Evolutionary conservation across 2,797 vertebrate genomes (phyloP).

Genomic region (Oryzias sinensis): DNA sequence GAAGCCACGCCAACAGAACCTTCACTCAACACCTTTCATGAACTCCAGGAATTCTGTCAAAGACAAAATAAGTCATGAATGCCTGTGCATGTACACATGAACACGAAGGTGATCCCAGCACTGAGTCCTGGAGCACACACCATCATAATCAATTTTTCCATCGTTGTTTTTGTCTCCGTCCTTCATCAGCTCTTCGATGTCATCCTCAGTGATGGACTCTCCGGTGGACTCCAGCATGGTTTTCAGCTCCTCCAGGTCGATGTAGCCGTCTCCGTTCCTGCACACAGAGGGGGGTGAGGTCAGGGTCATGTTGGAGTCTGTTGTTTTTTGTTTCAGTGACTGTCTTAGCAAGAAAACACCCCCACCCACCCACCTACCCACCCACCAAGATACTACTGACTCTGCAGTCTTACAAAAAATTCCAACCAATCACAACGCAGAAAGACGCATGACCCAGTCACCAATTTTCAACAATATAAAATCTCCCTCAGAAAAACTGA

Average conservation of each 20-base stretch:
- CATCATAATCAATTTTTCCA: conserved; percentile 83
- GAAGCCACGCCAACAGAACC: conserved; percentile 5
- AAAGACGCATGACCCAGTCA: no score
- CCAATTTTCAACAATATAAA: no score
- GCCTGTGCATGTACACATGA: no score
- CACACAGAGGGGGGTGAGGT: background rate
- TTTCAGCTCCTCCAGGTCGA: conserved; percentile 82
- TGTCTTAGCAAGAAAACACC: no score
- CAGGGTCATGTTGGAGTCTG: no score
- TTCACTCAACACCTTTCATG: conserved; percentile 84
- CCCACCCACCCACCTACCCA: no score
- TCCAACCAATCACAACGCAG: no score
- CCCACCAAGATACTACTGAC: no score
- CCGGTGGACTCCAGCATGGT: conserved; percentile 80
- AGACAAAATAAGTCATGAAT: conserved; percentile 9
- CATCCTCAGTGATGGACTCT: conserved; percentile 81
- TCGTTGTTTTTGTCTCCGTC: conserved; percentile 85
- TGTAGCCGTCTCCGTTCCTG: conserved; percentile 83
- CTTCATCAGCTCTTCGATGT: conserved; percentile 84
- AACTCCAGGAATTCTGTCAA: conserved; percentile 82
- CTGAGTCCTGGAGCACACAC: conserved; percentile 43
- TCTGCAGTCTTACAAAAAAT: no score
- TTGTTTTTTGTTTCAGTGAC: no score
- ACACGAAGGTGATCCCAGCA: no score
- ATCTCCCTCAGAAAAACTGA: no score